Evolutionary conservation across 2,797 vertebrate species (phyloP).

Genomic region (Discoglossus pictus): DNA sequence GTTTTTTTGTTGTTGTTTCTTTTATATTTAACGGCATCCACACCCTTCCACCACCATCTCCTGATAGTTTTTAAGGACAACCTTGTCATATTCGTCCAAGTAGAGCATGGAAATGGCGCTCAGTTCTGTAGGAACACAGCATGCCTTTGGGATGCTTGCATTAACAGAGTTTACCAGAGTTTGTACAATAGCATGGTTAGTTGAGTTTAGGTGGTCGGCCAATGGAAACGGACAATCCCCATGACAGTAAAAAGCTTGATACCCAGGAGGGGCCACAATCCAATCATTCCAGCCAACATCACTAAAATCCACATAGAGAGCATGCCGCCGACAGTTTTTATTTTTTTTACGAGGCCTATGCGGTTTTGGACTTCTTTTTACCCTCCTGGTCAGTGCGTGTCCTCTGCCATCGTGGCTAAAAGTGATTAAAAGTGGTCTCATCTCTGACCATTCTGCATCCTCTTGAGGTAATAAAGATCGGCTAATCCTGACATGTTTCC

Average conservation of each 20-base stretch:
- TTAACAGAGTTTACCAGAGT: constrained; percentile 98
- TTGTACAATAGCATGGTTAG: constrained; percentile 98
- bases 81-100: constrained; percentile 97
- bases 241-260: constrained; percentile 98
- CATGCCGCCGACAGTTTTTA: constrained; percentile 92
- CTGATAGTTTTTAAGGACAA: constrained; percentile 99
- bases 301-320: constrained; percentile 98
- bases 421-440: constrained; percentile 94
- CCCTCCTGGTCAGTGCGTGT: constrained; percentile 84
- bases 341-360: constrained; percentile 86
- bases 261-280: constrained; percentile 98
- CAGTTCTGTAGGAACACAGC: constrained; percentile 97
- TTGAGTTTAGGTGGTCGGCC: constrained; percentile 98
- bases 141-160: constrained; percentile 96
- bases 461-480: constrained; percentile 86
- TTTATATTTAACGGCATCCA: constrained; percentile 84
- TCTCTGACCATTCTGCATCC: constrained; percentile 88
- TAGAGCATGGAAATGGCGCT: constrained; percentile 99
- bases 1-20: constrained; percentile 27
- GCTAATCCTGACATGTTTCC: constrained; percentile 90
- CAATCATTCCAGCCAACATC: constrained; percentile 99
- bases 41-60: constrained; percentile 99
- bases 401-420: constrained; percentile 95
- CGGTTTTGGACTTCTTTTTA: constrained; percentile 84
- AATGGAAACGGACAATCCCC: constrained; percentile 98